Percentiles rank a stretch among this genome's conserved stretches.
phyloP scores from a whole-genome alignment of 2,888 invertebrate genomes.

The Eristalinus aeneus region DNA sequence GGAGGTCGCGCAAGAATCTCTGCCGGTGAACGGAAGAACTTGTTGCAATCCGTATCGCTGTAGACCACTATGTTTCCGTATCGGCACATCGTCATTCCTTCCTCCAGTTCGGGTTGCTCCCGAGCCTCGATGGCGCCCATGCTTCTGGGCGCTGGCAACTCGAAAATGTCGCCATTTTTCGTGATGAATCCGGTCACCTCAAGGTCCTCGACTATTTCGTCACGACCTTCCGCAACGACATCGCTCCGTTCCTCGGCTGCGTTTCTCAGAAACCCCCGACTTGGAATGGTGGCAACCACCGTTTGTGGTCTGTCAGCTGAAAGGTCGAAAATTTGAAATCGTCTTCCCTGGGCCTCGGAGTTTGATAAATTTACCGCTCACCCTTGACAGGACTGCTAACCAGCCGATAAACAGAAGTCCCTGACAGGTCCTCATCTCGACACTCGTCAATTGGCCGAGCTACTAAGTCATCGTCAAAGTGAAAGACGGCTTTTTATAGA shows the following conservation, averaged over 20 bases:
- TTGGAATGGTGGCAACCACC: slow-evolving; percentile 9
- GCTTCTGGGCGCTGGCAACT: slow-evolving; percentile 74
- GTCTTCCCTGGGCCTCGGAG: neutral
- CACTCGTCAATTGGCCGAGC: neutral
- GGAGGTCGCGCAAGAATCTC: slow-evolving; percentile 11
- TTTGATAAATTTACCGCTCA: slow-evolving; percentile 37
- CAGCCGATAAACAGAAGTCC: neutral
- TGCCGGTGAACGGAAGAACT: slow-evolving; percentile 72
- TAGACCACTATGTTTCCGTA: slow-evolving; percentile 77
- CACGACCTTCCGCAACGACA: neutral
- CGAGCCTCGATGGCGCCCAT: slow-evolving; percentile 75
- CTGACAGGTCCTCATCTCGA: slow-evolving; percentile 8
- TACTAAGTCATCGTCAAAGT: slow-evolving; percentile 30
- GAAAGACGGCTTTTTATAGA: slow-evolving; percentile 26
- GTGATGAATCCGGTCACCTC: slow-evolving; percentile 77
- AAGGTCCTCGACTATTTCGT: neutral
- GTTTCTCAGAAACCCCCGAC: neutral
- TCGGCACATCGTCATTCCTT: slow-evolving; percentile 74
- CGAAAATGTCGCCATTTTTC: slow-evolving; percentile 76
- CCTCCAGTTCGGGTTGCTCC: slow-evolving; percentile 68
- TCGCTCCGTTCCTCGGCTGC: neutral
- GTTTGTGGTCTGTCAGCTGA: slow-evolving; percentile 7
- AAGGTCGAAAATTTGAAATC: neutral
- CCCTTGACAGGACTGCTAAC: slow-evolving; percentile 28
- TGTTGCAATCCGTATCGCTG: slow-evolving; percentile 76